Evolutionary conservation across 2,113 vertebrate species (phyloP).

Genomic region (Ondatra zibethicus): DNA sequence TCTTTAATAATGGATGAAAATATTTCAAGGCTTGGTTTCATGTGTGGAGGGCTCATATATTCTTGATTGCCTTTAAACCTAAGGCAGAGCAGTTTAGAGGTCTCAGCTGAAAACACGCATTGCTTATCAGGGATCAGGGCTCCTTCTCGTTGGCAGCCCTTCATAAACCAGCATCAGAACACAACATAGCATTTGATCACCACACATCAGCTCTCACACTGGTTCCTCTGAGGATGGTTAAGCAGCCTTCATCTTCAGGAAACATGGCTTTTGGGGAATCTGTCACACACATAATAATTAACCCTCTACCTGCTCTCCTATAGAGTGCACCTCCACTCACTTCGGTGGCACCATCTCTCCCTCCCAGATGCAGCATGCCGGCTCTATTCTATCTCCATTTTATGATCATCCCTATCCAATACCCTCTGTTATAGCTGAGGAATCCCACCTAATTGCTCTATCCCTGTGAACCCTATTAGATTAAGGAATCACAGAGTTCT

Average conservation of each 20-base stretch:
- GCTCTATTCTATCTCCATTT: not conserved
- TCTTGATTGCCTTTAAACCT: constrained; percentile 46
- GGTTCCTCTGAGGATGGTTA: not conserved
- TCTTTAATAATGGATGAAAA: constrained; percentile 53
- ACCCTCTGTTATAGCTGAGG: not conserved
- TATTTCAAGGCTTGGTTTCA: constrained; percentile 46
- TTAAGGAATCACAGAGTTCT: constrained; percentile 48
- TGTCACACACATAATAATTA: not conserved
- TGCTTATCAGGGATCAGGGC: not conserved
- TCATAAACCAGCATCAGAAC: not conserved
- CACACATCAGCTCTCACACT: not conserved
- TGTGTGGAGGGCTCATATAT: constrained; percentile 44
- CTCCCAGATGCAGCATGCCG: not conserved
- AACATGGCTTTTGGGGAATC: not conserved
- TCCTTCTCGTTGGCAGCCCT: not conserved
- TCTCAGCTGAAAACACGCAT: constrained; percentile 20
- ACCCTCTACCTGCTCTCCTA: not conserved
- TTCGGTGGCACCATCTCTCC: not conserved
- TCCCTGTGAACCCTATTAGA: not conserved
- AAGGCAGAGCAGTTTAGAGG: constrained; percentile 19
- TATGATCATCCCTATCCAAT: not conserved
- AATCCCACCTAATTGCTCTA: not conserved
- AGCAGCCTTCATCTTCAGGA: not conserved
- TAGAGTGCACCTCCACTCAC: not conserved
- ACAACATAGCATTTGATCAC: not conserved